Evolutionary conservation across 2,888 invertebrate species (phyloP).

Genomic region (Tromatobia lineatoria): DNA sequence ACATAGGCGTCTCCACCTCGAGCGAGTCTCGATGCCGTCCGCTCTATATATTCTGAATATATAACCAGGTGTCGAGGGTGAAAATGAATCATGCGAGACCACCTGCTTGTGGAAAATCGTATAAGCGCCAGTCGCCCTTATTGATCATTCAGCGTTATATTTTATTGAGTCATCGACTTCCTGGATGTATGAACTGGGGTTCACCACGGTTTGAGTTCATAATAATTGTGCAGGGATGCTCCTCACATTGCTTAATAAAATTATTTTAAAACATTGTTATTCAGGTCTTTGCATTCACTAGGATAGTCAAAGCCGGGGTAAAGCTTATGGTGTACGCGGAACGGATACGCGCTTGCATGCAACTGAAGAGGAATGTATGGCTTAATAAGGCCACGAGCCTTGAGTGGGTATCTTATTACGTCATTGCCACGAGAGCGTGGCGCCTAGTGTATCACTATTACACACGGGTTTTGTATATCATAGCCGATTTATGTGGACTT

Average conservation of each 20-base stretch:
- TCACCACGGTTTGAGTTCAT: not conserved
- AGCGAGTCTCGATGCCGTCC: not conserved
- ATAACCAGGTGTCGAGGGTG: slow-evolving; percentile 63
- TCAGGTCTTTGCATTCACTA: slow-evolving; percentile 7
- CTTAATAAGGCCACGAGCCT: slow-evolving; percentile 71
- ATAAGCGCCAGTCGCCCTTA: slow-evolving; percentile 32
- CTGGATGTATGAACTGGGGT: slow-evolving; percentile 16
- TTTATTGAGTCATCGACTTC: slow-evolving; percentile 62
- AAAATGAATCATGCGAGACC: slow-evolving; percentile 62
- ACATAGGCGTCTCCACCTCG: slow-evolving; percentile 9
- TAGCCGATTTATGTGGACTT: slow-evolving; percentile 55
- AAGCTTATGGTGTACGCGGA: slow-evolving; percentile 6
- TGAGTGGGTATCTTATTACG: slow-evolving; percentile 72
- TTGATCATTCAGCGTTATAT: slow-evolving; percentile 30
- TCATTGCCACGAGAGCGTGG: slow-evolving; percentile 67
- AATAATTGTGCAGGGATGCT: slow-evolving; percentile 1
- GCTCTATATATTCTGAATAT: slow-evolving; percentile 45
- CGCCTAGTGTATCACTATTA: slow-evolving; percentile 64
- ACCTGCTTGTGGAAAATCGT: slow-evolving; percentile 65
- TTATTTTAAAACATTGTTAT: slow-evolving; percentile 11
- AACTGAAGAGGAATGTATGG: slow-evolving; percentile 59
- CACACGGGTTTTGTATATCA: slow-evolving; percentile 57
- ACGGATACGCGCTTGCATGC: slow-evolving; percentile 12
- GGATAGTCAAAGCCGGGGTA: slow-evolving; percentile 13
- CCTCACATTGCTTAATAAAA: slow-evolving; percentile 3